These are phyloP conservation scores for Micrasema longulum DNA, from an alignment of 1,140 invertebrate genomes.

Conservation along the genomic window DNA sequence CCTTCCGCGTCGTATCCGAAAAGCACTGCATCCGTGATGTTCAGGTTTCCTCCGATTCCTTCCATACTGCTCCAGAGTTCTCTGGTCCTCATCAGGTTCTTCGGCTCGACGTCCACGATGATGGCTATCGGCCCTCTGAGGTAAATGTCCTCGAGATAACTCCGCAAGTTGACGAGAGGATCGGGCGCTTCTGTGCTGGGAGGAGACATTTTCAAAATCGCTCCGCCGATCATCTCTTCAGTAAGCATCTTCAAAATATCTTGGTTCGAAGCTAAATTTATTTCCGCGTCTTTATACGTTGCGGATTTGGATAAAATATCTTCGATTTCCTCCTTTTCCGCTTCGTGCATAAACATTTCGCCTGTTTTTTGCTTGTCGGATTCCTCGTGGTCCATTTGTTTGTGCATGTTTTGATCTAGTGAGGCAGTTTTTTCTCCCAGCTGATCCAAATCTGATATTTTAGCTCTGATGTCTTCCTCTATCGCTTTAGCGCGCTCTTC, in stretches of 20 bases:
- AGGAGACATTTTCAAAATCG: background rate
- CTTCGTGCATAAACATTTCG: background rate
- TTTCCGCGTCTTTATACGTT: background rate
- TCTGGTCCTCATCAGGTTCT: slow-evolving; percentile 64
- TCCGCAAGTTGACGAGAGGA: slow-evolving; percentile 58
- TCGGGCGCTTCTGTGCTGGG: slow-evolving; percentile 40
- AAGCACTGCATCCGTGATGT: slow-evolving; percentile 61
- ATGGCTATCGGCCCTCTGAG: slow-evolving; percentile 68
- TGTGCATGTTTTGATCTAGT: background rate
- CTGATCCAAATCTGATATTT: background rate
- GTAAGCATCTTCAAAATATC: background rate
- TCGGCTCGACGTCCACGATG: slow-evolving; percentile 64
- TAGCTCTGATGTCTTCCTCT: background rate
- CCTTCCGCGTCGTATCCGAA: slow-evolving; percentile 64
- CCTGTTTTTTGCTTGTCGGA: background rate
- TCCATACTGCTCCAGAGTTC: slow-evolving; percentile 66
- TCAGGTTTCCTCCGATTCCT: slow-evolving; percentile 57
- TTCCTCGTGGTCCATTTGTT: background rate
- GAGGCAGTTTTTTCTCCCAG: background rate
- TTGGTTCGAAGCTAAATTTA: background rate
- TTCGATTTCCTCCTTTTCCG: background rate
- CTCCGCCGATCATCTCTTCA: slow-evolving; percentile 9
- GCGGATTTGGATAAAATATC: background rate
- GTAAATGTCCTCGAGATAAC: slow-evolving; percentile 70
- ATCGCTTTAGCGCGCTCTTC: no score